Evolutionary conservation across 2,888 invertebrate species (phyloP).

Genomic region (Troides aeacus): DNA sequence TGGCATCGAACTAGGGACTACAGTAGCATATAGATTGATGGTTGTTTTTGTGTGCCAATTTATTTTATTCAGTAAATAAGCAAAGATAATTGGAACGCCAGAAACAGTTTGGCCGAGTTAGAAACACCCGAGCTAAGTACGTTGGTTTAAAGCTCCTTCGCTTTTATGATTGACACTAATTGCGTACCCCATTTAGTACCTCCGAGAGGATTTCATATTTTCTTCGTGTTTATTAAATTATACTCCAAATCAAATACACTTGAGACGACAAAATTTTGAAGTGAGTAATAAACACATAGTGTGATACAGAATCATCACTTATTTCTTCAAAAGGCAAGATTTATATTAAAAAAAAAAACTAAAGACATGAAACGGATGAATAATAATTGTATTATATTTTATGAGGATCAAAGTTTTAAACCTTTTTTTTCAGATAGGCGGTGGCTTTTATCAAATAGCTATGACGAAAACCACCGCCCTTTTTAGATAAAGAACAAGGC

Average conservation of each 20-base stretch:
- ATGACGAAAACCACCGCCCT: too few relatives aligned
- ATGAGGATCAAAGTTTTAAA: too few relatives aligned
- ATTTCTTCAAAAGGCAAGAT: too few relatives aligned
- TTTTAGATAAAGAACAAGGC: too few relatives aligned
- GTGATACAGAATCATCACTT: too few relatives aligned
- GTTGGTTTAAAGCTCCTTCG: slow-evolving; percentile 1
- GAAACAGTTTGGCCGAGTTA: slow-evolving; percentile 9
- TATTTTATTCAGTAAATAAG: not conserved
- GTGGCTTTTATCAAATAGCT: too few relatives aligned
- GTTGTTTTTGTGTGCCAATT: not conserved
- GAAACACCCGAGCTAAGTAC: not conserved
- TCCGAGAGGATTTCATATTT: slow-evolving; percentile 13
- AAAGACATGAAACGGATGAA: too few relatives aligned
- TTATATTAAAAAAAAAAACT: too few relatives aligned
- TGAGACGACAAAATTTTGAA: not conserved
- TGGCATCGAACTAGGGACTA: not conserved
- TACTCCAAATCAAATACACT: not conserved
- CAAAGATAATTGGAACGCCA: not conserved
- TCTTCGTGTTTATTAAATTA: not conserved
- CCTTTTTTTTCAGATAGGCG: too few relatives aligned
- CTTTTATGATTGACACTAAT: slow-evolving; percentile 26
- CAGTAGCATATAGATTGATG: not conserved
- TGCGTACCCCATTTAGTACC: slow-evolving; percentile 14
- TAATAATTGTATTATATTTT: too few relatives aligned
- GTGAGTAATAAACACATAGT: not conserved